Conservation (phyloP, 2,797 vertebrate species). For the Sebastes variabilis region DNA sequence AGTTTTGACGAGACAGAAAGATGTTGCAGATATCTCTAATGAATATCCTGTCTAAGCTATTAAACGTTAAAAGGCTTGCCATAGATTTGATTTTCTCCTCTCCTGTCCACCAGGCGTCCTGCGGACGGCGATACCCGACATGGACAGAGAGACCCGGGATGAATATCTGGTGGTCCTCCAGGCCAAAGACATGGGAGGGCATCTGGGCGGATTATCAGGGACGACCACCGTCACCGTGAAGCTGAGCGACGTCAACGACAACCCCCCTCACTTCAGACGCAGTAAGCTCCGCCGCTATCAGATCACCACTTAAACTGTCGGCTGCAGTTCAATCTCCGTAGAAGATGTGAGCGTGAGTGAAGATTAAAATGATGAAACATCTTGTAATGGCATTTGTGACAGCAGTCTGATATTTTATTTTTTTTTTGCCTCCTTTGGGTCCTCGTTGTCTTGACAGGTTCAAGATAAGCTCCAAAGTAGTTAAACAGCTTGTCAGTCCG, state of each 20-base stretch:
- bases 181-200: constrained; percentile 94
- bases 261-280: constrained; percentile 91
- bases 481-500: constrained; percentile 38
- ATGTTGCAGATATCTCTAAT: no score
- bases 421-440: constrained; percentile 40
- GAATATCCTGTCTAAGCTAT: no score
- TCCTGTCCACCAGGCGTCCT: constrained; percentile 80
- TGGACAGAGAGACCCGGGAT: constrained; percentile 91
- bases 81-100: neutral
- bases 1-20: no score
- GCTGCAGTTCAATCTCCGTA: constrained; percentile 25
- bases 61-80: no score
- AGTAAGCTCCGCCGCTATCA: constrained; percentile 82
- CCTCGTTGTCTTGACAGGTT: constrained; percentile 29
- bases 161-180: constrained; percentile 90
- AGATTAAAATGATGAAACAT: constrained; percentile 73
- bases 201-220: constrained; percentile 90
- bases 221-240: constrained; percentile 90
- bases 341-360: neutral
- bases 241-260: constrained; percentile 93
- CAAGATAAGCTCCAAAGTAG: constrained; percentile 33
- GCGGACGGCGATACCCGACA: constrained; percentile 88
- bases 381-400: constrained; percentile 62
- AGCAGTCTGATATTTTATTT: constrained; percentile 31
- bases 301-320: constrained; percentile 20